Base-by-base conservation (phyloP, 2,113 vertebrate species). In the Penelope pileata region DNA sequence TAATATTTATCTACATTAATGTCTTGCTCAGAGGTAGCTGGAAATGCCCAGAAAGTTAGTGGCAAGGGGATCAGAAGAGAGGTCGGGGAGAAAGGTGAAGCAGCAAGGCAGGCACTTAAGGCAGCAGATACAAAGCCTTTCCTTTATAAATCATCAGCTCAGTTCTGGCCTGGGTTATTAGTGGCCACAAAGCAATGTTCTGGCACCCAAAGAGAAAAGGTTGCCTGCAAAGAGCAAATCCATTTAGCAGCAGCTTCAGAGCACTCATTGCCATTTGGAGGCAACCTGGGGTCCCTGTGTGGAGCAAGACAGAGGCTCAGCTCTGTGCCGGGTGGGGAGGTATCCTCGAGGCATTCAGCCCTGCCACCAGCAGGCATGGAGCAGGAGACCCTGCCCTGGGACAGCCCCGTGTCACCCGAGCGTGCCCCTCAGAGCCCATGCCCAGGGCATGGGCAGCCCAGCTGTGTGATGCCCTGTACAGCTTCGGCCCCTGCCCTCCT, bases 1-100 rank as follows among this genome's bases (percentile, higher is more conserved):
- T 92, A 93, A 83, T 93, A 95, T 95, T 96, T 96, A 93, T 95
- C 92, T 95, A 92, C 73, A 94, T 96, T 96, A 96, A 95, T 91
- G 69, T 88, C 77, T 96, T 29, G 0, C 90, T 95, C 93, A 93
- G 80, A 88, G 66, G 80, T 94, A 91, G 73, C 69, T 96, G 74
- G 80, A 93, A 96, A 90, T 69, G 56, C 64, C 34, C 64, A 88
- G 83, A 83, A 91, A 60, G 88, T 92, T 73, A 90, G 58, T 2
- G 11, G 53, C 87, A 88, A 92, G 86, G 68, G 73, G 72, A 88
- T 90, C 3, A 0, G 64, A 88, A 90, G 64, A 95, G 85, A 88
- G 75, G 75, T 69, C 2, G 1, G 30, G n/a, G 72, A 78, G 63
- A 80, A 45, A 86, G 36, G 40, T 51, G 83, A 69, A 86, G 66